Conservation (phyloP, 2,113 vertebrate species). For the Syrmaticus mikado region DNA sequence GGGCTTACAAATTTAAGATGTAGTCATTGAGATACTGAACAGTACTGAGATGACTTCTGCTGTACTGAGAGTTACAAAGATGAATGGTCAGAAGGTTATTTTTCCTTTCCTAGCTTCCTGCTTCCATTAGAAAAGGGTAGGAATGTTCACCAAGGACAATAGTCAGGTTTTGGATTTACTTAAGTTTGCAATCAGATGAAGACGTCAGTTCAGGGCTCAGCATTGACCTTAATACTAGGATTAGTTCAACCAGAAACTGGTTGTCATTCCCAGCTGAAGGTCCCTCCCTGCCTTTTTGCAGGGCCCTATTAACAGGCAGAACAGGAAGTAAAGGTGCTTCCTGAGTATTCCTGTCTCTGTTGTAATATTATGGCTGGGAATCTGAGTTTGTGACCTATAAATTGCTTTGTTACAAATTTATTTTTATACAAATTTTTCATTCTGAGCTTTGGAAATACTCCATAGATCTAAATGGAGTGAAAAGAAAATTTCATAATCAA, state of each 20-base stretch:
- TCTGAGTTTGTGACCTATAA: not conserved
- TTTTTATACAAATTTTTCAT: not conserved
- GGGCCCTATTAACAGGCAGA: not conserved
- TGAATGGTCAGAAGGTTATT: not conserved
- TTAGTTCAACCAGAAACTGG: not conserved
- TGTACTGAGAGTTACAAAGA: not conserved
- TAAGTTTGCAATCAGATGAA: not conserved
- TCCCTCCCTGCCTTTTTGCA: not conserved
- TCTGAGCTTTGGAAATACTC: not conserved
- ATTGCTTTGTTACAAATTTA: not conserved
- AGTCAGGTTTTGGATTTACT: not conserved
- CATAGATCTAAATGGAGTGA: not conserved
- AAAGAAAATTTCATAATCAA: not conserved
- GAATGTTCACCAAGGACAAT: not conserved
- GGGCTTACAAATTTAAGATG: not conserved
- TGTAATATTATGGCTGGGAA: not conserved
- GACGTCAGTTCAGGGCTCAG: not conserved
- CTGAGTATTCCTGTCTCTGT: not conserved
- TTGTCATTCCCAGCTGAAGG: not conserved
- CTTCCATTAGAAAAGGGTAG: not conserved
- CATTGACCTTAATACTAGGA: not conserved
- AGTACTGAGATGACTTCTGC: not conserved
- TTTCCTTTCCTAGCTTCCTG: not conserved
- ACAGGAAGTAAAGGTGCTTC: accelerated
- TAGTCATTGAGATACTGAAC: accelerated